These are phyloP conservation scores for Eupithecia exiguata DNA, from an alignment of 2,888 invertebrate genomes.

Conservation along the genomic window DNA sequence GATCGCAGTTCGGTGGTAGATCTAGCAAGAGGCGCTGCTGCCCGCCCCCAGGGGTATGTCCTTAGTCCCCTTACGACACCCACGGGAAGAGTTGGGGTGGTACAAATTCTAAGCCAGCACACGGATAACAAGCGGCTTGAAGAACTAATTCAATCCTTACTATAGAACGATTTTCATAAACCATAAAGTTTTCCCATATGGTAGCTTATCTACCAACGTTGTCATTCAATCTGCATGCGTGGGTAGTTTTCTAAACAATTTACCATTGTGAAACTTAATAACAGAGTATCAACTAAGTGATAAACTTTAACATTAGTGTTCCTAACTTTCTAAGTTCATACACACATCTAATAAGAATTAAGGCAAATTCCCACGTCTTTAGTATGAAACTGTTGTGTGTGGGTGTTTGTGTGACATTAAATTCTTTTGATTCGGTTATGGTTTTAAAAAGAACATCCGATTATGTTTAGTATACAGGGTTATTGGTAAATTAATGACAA, in stretches of 20 bases:
- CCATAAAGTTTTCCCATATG: background rate
- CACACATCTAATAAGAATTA: background rate
- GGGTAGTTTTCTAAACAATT: background rate
- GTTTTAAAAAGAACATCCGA: too few relatives aligned
- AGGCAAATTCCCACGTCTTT: background rate
- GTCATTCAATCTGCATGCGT: background rate
- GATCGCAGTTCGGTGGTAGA: too few relatives aligned
- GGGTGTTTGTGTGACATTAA: background rate
- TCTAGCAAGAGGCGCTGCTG: too few relatives aligned
- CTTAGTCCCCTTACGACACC: too few relatives aligned
- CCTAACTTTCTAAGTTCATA: background rate
- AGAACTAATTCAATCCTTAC: too few relatives aligned
- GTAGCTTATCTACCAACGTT: background rate
- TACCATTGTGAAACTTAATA: background rate
- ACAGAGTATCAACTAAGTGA: background rate
- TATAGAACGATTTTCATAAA: background rate
- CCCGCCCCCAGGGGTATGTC: too few relatives aligned
- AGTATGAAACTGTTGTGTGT: too few relatives aligned
- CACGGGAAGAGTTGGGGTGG: too few relatives aligned
- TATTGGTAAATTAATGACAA: too few relatives aligned
- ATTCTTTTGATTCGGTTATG: background rate
- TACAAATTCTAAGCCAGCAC: too few relatives aligned
- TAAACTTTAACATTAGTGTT: constrained; percentile 1
- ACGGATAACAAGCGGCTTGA: too few relatives aligned
- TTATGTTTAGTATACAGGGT: too few relatives aligned